phyloP scores from a whole-genome alignment of 2,797 vertebrate genomes.

The Rhinogobio ventralis region DNA sequence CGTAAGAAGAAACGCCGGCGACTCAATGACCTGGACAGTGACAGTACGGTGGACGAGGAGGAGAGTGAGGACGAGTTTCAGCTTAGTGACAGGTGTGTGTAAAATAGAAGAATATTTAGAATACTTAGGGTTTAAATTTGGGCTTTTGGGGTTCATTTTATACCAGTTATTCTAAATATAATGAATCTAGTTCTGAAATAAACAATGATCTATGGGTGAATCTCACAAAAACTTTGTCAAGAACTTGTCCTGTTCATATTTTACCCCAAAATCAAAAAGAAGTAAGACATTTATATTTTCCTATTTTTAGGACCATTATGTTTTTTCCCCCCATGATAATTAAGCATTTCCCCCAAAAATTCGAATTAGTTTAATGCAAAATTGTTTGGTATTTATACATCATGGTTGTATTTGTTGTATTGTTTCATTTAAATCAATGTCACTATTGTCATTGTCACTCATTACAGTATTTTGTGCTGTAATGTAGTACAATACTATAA shows the following conservation, averaged over 20 bases:
- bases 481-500: not conserved
- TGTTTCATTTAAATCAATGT: not conserved
- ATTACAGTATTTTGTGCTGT: not conserved
- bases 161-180: not conserved
- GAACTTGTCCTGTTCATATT: not conserved
- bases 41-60: conserved; percentile 90
- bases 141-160: not conserved
- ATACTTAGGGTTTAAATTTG: not conserved
- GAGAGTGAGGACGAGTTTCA: conserved; percentile 97
- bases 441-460: not conserved
- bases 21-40: conserved; percentile 95
- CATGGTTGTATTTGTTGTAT: not conserved
- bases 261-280: not conserved
- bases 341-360: not conserved
- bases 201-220: not conserved
- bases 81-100: conserved; percentile 90
- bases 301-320: not conserved
- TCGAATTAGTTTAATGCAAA: not conserved
- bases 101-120: not conserved
- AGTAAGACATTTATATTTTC: not conserved
- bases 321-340: not conserved
- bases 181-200: not conserved
- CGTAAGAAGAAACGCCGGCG: conserved; percentile 89
- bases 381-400: not conserved
- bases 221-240: not conserved